Evolutionary conservation across 2,113 vertebrate genomes (phyloP).

Genomic region (Tonatia bakeri): DNA sequence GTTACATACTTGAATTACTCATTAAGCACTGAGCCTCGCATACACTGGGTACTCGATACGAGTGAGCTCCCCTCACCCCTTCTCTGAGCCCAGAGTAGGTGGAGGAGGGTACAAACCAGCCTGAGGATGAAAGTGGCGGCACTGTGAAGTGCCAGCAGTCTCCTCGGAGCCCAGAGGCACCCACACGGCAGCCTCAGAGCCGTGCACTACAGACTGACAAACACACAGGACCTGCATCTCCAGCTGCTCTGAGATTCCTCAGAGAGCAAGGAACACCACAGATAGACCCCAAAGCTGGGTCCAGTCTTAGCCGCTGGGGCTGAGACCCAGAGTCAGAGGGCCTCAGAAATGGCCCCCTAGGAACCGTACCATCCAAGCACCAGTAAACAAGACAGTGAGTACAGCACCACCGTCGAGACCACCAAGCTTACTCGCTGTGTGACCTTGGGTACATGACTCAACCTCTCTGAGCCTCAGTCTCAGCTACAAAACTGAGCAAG

Average conservation of each 20-base stretch:
- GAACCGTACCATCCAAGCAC: background rate
- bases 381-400: background rate
- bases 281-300: background rate
- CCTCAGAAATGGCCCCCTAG: background rate
- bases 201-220: background rate
- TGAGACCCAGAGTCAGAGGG: background rate
- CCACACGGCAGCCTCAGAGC: accelerated
- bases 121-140: background rate
- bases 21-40: background rate
- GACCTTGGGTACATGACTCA: background rate
- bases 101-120: background rate
- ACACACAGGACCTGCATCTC: background rate
- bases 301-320: background rate
- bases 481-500: background rate
- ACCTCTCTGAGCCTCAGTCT: background rate
- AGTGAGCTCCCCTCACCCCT: background rate
- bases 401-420: background rate
- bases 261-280: background rate
- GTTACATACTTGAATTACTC: background rate
- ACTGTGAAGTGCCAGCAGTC: background rate
- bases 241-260: background rate
- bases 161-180: background rate
- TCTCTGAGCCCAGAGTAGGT: background rate
- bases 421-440: background rate
- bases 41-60: background rate